Percentiles rank a stretch among this genome's conserved stretches.
Evolutionary conservation across 2,113 vertebrate genomes (phyloP).

Genomic region (Pongo pygmaeus): DNA sequence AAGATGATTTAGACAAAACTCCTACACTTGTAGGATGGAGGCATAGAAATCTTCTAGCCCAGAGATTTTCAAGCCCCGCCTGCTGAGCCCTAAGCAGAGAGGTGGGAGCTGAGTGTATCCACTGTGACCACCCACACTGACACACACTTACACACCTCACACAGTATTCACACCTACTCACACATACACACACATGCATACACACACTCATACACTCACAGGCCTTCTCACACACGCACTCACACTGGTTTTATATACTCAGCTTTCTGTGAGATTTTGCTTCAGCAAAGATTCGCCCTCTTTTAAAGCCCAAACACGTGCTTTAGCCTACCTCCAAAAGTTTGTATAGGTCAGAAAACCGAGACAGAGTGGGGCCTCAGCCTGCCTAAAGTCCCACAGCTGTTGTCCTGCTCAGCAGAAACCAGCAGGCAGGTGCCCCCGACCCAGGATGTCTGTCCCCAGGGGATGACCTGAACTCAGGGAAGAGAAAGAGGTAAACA

Average conservation of each 20-base stretch:
- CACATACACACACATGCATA: background rate
- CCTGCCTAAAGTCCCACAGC: background rate
- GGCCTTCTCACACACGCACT: background rate
- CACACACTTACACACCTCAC: background rate
- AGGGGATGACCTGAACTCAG: background rate
- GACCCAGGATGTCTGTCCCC: background rate
- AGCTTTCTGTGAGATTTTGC: background rate
- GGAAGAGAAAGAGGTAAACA: background rate
- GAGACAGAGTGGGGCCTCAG: background rate
- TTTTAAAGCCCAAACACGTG: background rate
- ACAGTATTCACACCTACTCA: no score
- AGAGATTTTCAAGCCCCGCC: background rate
- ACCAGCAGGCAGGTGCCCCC: background rate
- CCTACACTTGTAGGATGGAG: rapidly evolving
- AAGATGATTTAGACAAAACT: background rate
- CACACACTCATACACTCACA: background rate
- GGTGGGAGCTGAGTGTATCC: background rate
- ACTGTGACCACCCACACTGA: background rate
- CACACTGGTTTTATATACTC: background rate
- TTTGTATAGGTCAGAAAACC: background rate
- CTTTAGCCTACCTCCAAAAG: background rate
- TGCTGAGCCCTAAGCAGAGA: background rate
- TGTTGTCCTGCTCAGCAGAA: background rate
- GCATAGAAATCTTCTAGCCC: background rate
- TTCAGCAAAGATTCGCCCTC: no score